Percentiles rank a stretch among this genome's conserved stretches.
Evolutionary conservation across 2,797 vertebrate species (phyloP).

Genomic region (Sebastes umbrosus): DNA sequence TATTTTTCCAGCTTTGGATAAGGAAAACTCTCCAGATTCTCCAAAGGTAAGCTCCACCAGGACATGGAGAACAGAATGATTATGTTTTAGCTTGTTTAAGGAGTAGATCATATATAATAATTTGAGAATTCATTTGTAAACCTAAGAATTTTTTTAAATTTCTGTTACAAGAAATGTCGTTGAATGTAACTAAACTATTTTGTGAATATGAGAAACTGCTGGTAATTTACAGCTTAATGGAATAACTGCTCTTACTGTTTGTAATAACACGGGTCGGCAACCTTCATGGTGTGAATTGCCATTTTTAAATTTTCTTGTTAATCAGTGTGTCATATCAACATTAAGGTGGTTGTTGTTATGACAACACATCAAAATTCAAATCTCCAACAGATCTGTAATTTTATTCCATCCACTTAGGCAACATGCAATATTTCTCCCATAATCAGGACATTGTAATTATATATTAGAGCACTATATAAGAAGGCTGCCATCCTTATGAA

Average conservation of each 20-base stretch:
- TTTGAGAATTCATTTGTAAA: background rate
- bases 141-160: background rate
- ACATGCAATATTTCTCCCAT: no score
- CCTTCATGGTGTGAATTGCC: no score
- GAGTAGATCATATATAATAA: background rate
- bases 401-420: no score
- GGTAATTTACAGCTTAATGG: background rate
- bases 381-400: no score
- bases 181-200: background rate
- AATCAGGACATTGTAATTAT: no score
- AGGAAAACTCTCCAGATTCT: slow-evolving; percentile 47
- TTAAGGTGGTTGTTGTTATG: no score
- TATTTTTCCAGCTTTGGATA: slow-evolving; percentile 63
- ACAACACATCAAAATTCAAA: no score
- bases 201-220: background rate
- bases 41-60: slow-evolving; percentile 61
- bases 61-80: background rate
- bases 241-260: background rate
- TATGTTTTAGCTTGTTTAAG: background rate
- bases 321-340: no score
- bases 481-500: no score
- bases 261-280: background rate
- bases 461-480: no score
- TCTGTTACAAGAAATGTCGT: background rate
- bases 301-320: no score